phyloP scores from a whole-genome alignment of 2,113 vertebrate species.

The Dryoscopus gambensis region DNA sequence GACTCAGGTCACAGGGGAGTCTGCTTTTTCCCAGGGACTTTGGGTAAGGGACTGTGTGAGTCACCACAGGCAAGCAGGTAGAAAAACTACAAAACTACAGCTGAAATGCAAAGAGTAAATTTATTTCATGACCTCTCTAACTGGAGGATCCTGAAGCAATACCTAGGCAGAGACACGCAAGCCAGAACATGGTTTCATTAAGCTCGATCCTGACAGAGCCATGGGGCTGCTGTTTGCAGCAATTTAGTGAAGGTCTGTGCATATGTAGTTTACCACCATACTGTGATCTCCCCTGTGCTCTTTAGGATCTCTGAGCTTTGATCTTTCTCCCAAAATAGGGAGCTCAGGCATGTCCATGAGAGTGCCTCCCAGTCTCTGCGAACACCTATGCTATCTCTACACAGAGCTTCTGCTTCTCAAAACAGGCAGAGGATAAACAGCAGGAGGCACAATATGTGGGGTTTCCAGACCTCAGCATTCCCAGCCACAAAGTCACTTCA shows the following conservation, averaged over 20 bases:
- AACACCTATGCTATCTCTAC: background rate
- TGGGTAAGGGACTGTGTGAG: background rate
- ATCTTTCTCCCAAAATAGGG: background rate
- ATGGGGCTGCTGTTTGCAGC: background rate
- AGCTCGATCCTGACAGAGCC: background rate
- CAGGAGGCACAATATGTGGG: background rate
- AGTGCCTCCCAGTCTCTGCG: background rate
- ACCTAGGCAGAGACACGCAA: background rate
- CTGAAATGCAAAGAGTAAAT: background rate
- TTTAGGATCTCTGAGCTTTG: background rate
- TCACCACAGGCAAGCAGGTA: background rate
- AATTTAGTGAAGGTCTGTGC: background rate
- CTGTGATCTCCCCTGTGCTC: too few species aligned
- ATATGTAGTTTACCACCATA: too few species aligned
- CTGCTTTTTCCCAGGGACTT: background rate
- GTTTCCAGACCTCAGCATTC: background rate
- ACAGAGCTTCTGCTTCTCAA: background rate
- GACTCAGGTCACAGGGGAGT: background rate
- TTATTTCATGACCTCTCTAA: background rate
- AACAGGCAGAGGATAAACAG: background rate
- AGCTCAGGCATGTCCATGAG: background rate
- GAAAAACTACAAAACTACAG: background rate
- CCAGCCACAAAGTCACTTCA: background rate
- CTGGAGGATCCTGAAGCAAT: background rate
- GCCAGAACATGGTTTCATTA: rapidly evolving